phyloP scores from a whole-genome alignment of 2,797 vertebrate species.

The Trichosurus vulpecula region DNA sequence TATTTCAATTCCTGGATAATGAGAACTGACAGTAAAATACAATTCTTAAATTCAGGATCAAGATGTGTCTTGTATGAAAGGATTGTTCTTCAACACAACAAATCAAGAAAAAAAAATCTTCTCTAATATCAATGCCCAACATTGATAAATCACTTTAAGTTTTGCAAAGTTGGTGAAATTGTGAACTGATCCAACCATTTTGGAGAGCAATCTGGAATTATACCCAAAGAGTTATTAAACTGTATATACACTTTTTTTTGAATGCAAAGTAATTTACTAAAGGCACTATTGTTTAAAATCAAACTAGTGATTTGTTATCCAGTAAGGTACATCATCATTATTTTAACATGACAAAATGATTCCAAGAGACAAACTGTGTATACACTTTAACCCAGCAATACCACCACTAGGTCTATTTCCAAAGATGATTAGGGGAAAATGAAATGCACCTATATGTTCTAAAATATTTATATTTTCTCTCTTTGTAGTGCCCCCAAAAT shows the following conservation, averaged over 20 bases:
- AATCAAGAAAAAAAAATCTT: background rate
- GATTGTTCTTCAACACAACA: background rate
- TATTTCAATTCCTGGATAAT: background rate
- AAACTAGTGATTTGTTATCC: slow-evolving; percentile 60
- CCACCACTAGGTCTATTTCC: background rate
- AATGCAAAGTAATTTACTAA: slow-evolving; percentile 79
- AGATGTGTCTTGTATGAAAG: background rate
- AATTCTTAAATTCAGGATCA: background rate
- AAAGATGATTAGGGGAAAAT: background rate
- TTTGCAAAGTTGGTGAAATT: background rate
- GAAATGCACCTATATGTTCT: background rate
- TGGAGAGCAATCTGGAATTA: background rate
- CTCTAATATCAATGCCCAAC: background rate
- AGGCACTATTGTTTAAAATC: slow-evolving; percentile 76
- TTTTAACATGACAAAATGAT: slow-evolving; percentile 69
- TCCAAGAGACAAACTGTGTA: slow-evolving; percentile 47
- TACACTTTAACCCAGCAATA: background rate
- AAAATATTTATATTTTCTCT: background rate
- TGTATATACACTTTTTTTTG: slow-evolving; percentile 55
- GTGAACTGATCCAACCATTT: background rate
- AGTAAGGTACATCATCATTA: slow-evolving; percentile 69
- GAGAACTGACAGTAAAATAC: background rate
- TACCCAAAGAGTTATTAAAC: no score
- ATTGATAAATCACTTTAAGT: background rate
- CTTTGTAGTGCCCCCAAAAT: background rate